Conservation (phyloP, 2,113 vertebrate genomes). For the Galbula dea region DNA sequence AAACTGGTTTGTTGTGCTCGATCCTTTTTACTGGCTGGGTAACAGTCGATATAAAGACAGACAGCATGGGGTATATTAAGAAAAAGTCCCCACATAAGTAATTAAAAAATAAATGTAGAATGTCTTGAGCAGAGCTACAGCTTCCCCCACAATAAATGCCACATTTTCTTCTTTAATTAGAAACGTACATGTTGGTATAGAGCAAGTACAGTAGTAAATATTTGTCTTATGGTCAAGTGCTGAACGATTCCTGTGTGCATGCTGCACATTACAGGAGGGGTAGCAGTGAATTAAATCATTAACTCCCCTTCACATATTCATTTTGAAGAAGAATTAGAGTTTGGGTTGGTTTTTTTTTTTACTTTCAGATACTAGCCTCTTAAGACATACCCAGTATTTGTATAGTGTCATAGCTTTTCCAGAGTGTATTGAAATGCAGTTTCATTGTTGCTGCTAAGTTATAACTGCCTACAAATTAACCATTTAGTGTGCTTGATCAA, state of each 20-base stretch:
- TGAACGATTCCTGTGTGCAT: background rate
- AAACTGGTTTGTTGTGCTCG: slow-evolving; percentile 74
- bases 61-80: slow-evolving; percentile 71
- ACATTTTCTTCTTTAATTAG: slow-evolving; percentile 34
- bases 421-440: background rate
- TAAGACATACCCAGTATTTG: background rate
- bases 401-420: background rate
- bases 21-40: slow-evolving; percentile 68
- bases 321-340: background rate
- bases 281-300: background rate
- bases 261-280: background rate
- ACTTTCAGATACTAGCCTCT: background rate
- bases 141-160: slow-evolving; percentile 21
- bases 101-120: slow-evolving; percentile 69
- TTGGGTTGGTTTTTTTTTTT: background rate
- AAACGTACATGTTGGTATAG: background rate
- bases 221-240: background rate
- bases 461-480: slow-evolving; percentile 12
- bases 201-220: slow-evolving; percentile 26
- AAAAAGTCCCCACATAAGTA: slow-evolving; percentile 62
- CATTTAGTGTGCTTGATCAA: slow-evolving; percentile 26
- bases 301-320: background rate
- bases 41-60: slow-evolving; percentile 78
- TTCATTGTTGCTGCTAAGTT: slow-evolving; percentile 2
- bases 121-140: background rate